A percentile compares a stretch with the other conserved stretches of the same genome.
These are phyloP conservation scores for Xanthia togata DNA, from an alignment of 2,888 invertebrate species.

Conservation along the genomic window DNA sequence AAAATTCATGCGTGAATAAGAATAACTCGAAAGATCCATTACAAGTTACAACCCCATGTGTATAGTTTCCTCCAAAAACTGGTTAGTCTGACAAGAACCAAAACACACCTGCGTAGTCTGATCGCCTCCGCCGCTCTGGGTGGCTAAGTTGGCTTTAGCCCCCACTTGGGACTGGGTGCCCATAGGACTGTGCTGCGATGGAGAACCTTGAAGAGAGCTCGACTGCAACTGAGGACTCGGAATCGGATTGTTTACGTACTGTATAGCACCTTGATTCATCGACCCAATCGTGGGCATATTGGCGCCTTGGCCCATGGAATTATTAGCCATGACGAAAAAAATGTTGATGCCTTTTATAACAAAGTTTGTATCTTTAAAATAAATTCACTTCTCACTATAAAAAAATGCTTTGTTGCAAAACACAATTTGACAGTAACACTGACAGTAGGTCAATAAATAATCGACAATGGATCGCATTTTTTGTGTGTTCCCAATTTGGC, in stretches of 20 bases:
- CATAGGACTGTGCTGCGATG: slow-evolving; percentile 88
- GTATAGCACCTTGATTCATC: slow-evolving; percentile 81
- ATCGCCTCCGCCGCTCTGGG: slow-evolving; percentile 77
- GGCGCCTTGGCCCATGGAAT: slow-evolving; percentile 74
- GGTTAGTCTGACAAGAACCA: background rate
- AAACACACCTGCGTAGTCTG: slow-evolving; percentile 79
- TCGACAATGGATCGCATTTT: background rate
- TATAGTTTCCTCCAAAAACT: background rate
- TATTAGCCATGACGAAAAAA: slow-evolving; percentile 74
- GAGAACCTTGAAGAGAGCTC: slow-evolving; percentile 83
- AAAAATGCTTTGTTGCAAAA: slow-evolving; percentile 33
- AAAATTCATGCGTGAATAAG: too few relatives aligned
- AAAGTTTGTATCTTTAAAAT: background rate
- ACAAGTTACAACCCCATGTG: background rate
- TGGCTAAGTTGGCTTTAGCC: slow-evolving; percentile 71
- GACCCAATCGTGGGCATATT: slow-evolving; percentile 84
- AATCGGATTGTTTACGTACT: slow-evolving; percentile 84
- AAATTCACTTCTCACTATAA: background rate
- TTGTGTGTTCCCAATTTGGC: background rate
- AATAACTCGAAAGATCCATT: background rate
- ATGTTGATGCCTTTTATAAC: slow-evolving; percentile 21
- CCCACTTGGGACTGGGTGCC: slow-evolving; percentile 80
- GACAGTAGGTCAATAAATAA: background rate
- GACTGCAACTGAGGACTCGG: slow-evolving; percentile 85
- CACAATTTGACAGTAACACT: slow-evolving; percentile 27